These are phyloP conservation scores for Akabosia matsudoensis DNA, from an alignment of 1,140 invertebrate genomes.

Conservation along the genomic window DNA sequence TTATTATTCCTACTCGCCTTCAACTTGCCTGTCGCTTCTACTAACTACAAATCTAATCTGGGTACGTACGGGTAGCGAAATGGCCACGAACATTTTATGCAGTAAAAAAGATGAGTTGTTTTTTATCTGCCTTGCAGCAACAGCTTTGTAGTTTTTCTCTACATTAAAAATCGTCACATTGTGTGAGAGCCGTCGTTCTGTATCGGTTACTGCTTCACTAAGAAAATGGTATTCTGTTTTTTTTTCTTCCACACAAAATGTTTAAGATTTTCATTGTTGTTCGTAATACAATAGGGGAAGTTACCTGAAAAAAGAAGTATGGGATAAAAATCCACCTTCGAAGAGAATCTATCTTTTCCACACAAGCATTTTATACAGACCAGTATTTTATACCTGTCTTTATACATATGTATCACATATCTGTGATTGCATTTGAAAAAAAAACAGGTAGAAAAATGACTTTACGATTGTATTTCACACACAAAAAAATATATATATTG, in stretches of 20 bases:
- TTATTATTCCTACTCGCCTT: not conserved
- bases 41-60: no score
- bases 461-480: not conserved
- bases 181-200: not conserved
- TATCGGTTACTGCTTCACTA: not conserved
- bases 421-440: not conserved
- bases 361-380: not conserved
- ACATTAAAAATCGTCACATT: not conserved
- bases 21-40: no score
- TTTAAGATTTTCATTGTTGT: not conserved
- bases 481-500: not conserved
- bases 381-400: not conserved
- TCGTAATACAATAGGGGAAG: not conserved
- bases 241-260: not conserved
- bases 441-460: not conserved
- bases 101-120: conserved; percentile 1
- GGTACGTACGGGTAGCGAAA: not conserved
- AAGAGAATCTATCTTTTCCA: no score
- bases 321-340: not conserved
- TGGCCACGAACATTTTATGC: no score
- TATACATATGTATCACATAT: not conserved
- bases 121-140: conserved; percentile 23
- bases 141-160: not conserved
- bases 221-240: not conserved
- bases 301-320: not conserved